Evolutionary conservation across 2,888 invertebrate species (phyloP).

Genomic region (Trileptium ribeirensis): DNA sequence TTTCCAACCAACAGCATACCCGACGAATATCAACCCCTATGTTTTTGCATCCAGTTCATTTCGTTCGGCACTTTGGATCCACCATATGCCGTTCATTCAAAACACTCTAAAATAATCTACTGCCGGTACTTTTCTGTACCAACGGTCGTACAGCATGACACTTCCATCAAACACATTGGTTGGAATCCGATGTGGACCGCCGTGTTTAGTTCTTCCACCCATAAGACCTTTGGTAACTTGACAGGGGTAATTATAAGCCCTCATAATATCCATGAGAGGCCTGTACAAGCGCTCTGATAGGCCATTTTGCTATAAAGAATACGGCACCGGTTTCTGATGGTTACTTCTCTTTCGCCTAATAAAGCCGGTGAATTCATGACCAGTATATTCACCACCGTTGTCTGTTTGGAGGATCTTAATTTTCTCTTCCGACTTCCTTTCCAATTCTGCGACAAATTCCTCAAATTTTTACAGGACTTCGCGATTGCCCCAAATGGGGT

Average conservation of each 20-base stretch:
- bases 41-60: slow-evolving; percentile 1
- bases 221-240: slow-evolving; percentile 22
- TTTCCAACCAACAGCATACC: background rate
- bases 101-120: background rate
- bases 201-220: slow-evolving; percentile 30
- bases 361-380: slow-evolving; percentile 16
- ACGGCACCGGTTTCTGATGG: slow-evolving; percentile 23
- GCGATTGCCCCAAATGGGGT: background rate
- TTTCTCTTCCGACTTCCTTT: background rate
- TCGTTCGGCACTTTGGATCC: background rate
- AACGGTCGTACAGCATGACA: background rate
- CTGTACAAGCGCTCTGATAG: slow-evolving; percentile 27
- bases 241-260: slow-evolving; percentile 23
- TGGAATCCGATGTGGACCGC: slow-evolving; percentile 28
- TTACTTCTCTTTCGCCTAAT: slow-evolving; percentile 9
- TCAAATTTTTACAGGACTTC: slow-evolving; percentile 17
- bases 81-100: background rate
- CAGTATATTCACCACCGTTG: slow-evolving; percentile 26
- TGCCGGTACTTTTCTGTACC: background rate
- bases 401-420: slow-evolving; percentile 23
- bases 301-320: slow-evolving; percentile 24
- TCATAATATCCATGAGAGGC: slow-evolving; percentile 19
- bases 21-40: background rate
- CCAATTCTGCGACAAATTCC: slow-evolving; percentile 4
- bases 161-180: background rate